These are phyloP conservation scores for Smutsia gigantea DNA, from an alignment of 2,797 vertebrate species.

Conservation along the genomic window DNA sequence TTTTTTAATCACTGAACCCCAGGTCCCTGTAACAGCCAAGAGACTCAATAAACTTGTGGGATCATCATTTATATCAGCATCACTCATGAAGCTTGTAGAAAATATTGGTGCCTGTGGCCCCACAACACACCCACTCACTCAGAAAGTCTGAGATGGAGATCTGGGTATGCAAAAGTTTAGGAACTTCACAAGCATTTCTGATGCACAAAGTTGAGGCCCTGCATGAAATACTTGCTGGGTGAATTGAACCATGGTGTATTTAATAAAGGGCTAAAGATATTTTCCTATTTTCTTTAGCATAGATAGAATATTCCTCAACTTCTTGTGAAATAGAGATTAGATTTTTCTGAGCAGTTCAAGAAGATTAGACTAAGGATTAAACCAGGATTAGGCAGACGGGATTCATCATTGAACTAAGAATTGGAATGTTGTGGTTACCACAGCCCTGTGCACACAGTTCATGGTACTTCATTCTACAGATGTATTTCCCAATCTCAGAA, in stretches of 20 bases:
- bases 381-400: not conserved
- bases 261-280: not conserved
- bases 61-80: not conserved
- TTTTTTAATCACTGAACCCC: not conserved
- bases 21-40: not conserved
- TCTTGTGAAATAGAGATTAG: not conserved
- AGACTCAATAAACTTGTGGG: not conserved
- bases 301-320: not conserved
- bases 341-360: not conserved
- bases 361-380: not conserved
- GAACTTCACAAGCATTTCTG: not conserved
- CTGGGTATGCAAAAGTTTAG: not conserved
- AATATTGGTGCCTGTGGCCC: not conserved
- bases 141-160: not conserved
- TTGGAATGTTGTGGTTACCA: not conserved
- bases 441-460: not conserved
- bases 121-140: not conserved
- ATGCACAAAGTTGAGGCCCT: not conserved
- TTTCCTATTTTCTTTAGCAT: not conserved
- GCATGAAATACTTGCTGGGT: not conserved
- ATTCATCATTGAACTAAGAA: not conserved
- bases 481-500: slow-evolving; percentile 1
- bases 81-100: not conserved
- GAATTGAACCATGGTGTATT: not conserved
- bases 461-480: not conserved